phyloP scores from a whole-genome alignment of 2,113 vertebrate genomes.

The Acinonyx jubatus region DNA sequence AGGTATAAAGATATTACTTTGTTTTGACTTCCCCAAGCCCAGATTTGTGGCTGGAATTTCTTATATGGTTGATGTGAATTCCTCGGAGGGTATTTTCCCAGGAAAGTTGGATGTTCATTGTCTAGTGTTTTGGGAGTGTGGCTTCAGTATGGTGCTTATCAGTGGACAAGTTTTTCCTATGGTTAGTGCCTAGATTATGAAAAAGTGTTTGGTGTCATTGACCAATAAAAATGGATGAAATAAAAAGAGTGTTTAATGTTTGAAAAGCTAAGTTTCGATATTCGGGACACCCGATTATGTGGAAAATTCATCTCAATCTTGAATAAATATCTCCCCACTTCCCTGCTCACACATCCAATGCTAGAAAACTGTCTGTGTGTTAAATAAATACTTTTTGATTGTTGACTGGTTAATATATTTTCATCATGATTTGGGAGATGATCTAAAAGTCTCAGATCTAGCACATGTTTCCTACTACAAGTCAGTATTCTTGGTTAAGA shows the following conservation, averaged over 20 bases:
- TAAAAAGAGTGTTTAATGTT: neutral
- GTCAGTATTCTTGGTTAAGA: constrained; percentile 16
- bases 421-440: neutral
- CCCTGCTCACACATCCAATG: neutral
- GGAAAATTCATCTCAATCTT: neutral
- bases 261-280: neutral
- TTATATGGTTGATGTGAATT: neutral
- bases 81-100: neutral
- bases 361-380: neutral
- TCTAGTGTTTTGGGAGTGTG: neutral
- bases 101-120: neutral
- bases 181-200: neutral
- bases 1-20: neutral
- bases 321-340: neutral
- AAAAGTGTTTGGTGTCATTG: neutral
- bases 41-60: neutral
- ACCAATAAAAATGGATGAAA: neutral
- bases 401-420: neutral
- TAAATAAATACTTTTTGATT: neutral
- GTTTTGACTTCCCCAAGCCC: neutral
- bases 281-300: neutral
- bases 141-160: neutral
- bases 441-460: neutral
- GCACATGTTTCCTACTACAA: neutral
- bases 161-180: neutral